phyloP scores from a whole-genome alignment of 1,140 invertebrate species.

The Drosophila rufa region DNA sequence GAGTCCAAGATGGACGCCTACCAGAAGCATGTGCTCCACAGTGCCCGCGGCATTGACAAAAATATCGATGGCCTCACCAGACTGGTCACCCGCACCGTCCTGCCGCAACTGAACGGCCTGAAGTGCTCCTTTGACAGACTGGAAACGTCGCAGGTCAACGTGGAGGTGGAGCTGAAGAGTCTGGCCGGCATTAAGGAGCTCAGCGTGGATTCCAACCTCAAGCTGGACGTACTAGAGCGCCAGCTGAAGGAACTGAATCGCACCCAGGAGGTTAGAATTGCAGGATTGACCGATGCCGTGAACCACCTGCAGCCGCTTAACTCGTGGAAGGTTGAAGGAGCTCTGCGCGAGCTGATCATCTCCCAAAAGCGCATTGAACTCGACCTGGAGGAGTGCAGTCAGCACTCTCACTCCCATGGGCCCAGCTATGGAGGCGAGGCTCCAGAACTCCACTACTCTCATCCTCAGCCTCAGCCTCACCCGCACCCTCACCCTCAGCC shows the following conservation, averaged over 20 bases:
- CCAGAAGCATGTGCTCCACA: conserved; percentile 50
- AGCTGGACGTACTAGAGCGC: conserved; percentile 32
- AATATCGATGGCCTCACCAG: conserved; percentile 56
- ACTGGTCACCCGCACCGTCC: conserved; percentile 54
- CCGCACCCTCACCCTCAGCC: background rate
- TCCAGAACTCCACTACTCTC: background rate
- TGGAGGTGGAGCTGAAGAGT: conserved; percentile 62
- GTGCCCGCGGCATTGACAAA: conserved; percentile 47
- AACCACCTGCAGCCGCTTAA: conserved; percentile 52
- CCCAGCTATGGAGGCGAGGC: conserved; percentile 22
- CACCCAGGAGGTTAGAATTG: conserved; percentile 48
- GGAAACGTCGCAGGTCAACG: conserved; percentile 67
- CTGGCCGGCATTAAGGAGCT: conserved; percentile 51
- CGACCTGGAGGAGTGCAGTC: conserved; percentile 54
- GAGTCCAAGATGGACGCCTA: conserved; percentile 59
- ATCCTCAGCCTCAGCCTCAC: too few relatives aligned
- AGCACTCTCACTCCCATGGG: conserved; percentile 4
- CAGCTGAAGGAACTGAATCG: conserved; percentile 52
- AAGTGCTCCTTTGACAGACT: conserved; percentile 63
- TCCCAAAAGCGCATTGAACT: conserved; percentile 70
- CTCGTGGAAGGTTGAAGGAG: conserved; percentile 58
- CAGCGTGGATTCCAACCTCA: conserved; percentile 40
- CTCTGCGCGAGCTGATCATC: conserved; percentile 60
- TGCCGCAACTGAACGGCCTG: conserved; percentile 63
- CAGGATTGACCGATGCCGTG: conserved; percentile 28